phyloP scores from a whole-genome alignment of 2,113 vertebrate species.

The Myxocyprinus asiaticus region DNA sequence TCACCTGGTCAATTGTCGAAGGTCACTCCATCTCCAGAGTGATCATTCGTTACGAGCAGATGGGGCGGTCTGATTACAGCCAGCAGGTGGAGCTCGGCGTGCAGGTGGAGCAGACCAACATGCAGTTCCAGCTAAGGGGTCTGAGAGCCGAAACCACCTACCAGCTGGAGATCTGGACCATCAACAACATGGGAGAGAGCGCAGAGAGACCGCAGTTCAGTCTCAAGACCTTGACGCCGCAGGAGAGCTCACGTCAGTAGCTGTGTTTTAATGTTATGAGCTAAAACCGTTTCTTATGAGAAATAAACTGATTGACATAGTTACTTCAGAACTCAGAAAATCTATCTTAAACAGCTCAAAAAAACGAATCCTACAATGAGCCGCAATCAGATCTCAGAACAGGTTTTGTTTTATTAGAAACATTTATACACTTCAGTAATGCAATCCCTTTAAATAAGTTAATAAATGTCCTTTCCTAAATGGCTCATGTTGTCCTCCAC shows the following conservation, averaged over 20 bases:
- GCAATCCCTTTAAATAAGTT: too few species aligned
- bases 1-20: constrained; percentile 80
- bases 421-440: too few species aligned
- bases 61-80: constrained; percentile 73
- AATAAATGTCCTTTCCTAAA: too few species aligned
- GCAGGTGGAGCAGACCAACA: constrained; percentile 66
- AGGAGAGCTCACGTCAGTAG: constrained; percentile 55
- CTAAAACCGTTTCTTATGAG: too few species aligned
- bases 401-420: too few species aligned
- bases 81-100: constrained; percentile 80
- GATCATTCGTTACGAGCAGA: constrained; percentile 81
- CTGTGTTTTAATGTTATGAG: too few species aligned
- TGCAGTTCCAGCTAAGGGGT: constrained; percentile 81
- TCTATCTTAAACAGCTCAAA: too few species aligned
- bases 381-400: too few species aligned
- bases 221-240: constrained; percentile 67
- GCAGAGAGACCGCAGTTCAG: constrained; percentile 65
- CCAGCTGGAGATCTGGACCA: constrained; percentile 79
- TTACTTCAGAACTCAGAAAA: too few species aligned
- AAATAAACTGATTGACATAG: too few species aligned
- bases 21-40: constrained; percentile 84
- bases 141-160: constrained; percentile 80
- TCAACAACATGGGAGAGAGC: constrained; percentile 84
- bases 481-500: too few species aligned
- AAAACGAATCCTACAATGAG: too few species aligned